These are phyloP conservation scores for Channa argus DNA, from an alignment of 2,113 vertebrate species.

Conservation along the genomic window DNA sequence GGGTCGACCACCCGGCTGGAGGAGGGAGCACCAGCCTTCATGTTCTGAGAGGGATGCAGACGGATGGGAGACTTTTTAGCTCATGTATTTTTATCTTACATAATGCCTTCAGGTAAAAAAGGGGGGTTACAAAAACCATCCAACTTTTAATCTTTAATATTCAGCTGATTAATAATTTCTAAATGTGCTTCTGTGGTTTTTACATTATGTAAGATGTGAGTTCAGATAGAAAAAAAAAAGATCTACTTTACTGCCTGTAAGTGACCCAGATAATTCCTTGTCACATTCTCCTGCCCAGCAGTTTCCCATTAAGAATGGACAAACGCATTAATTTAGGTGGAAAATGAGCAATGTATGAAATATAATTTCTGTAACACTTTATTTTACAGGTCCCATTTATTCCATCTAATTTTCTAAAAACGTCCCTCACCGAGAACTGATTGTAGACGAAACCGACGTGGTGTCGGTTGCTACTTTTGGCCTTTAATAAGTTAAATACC, in stretches of 20 bases:
- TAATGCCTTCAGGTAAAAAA: conserved; percentile 43
- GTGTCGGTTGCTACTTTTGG: too few species aligned
- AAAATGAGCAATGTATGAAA: background rate
- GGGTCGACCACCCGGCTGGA: conserved; percentile 72
- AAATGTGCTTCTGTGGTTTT: conserved; percentile 48
- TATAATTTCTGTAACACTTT: background rate
- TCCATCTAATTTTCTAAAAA: background rate
- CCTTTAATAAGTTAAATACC: too few species aligned
- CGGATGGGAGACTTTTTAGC: background rate
- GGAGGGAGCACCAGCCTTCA: conserved; percentile 70
- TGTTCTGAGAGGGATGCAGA: conserved; percentile 54
- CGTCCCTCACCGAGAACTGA: too few species aligned
- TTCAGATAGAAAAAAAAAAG: conserved; percentile 58
- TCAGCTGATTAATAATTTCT: conserved; percentile 67
- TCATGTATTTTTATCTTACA: conserved; percentile 35
- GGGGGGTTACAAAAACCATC: conserved; percentile 40
- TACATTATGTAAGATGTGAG: conserved; percentile 57
- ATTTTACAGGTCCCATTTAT: background rate
- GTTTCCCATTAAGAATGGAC: background rate
- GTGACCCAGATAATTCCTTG: conserved; percentile 28
- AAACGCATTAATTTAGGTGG: too few species aligned
- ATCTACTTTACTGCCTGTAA: conserved; percentile 14
- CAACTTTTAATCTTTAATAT: conserved; percentile 61
- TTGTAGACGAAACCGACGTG: too few species aligned
- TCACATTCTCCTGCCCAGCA: background rate